Conservation (phyloP, 1,140 invertebrate species). For the Drosophila pectinifera region DNA sequence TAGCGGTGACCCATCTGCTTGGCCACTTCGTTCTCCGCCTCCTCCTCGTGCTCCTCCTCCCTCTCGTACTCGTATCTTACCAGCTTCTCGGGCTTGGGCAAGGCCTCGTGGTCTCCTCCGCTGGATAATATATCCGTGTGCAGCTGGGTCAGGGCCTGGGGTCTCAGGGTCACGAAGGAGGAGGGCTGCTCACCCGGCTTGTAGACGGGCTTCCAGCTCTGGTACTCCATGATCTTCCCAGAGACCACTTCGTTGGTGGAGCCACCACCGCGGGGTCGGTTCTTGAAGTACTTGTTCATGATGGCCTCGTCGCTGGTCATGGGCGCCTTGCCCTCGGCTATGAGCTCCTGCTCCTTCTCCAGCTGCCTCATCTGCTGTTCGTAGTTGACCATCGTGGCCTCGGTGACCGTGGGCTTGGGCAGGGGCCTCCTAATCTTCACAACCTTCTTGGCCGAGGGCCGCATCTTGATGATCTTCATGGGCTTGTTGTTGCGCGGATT, state of each 20-base stretch:
- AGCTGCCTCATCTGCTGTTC: constrained; percentile 64
- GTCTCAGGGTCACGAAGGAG: constrained; percentile 56
- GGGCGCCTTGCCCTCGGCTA: constrained; percentile 72
- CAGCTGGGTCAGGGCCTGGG: constrained; percentile 59
- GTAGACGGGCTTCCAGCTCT: constrained; percentile 76
- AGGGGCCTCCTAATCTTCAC: constrained; percentile 60
- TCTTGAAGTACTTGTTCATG: constrained; percentile 68
- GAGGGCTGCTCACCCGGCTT: constrained; percentile 50
- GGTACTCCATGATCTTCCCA: constrained; percentile 72
- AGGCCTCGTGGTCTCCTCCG: constrained; percentile 51
- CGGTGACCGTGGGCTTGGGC: constrained; percentile 55
- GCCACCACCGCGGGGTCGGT: constrained; percentile 23
- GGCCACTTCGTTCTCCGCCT: constrained; percentile 52
- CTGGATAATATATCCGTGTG: constrained; percentile 62
- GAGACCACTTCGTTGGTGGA: constrained; percentile 62
- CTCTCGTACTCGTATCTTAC: constrained; percentile 53
- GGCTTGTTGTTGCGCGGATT: constrained; percentile 78
- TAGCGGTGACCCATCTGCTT: constrained; percentile 61
- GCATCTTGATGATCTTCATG: constrained; percentile 76
- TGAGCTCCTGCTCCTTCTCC: constrained; percentile 78
- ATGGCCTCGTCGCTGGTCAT: constrained; percentile 64
- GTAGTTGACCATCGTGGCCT: constrained; percentile 46
- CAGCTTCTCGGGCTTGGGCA: constrained; percentile 76
- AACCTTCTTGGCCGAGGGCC: constrained; percentile 67
- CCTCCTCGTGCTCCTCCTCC: constrained; percentile 48